These are phyloP conservation scores for Eulemur albifrons DNA, from an alignment of 2,797 vertebrate genomes.

Conservation along the genomic window DNA sequence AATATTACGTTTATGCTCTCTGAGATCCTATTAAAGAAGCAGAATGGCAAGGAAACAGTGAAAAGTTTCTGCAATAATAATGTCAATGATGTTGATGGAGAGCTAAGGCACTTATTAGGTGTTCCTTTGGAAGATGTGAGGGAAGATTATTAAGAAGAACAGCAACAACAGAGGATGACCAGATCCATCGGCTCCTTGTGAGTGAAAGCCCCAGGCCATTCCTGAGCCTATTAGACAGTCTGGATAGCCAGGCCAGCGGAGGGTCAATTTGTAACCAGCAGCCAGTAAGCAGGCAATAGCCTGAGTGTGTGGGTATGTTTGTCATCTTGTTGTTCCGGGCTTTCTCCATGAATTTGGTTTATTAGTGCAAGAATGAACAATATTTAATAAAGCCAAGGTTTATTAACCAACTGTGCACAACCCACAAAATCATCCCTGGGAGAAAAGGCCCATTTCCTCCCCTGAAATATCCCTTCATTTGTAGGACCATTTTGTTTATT, in stretches of 20 bases:
- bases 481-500: neutral
- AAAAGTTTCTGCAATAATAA: neutral
- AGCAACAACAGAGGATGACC: neutral
- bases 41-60: neutral
- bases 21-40: neutral
- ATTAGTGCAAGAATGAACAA: constrained; percentile 13
- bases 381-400: constrained; percentile 33
- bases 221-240: neutral
- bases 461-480: neutral
- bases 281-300: neutral
- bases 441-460: neutral
- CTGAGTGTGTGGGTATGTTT: neutral
- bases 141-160: constrained; percentile 32
- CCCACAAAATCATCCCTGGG: neutral
- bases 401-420: constrained; percentile 16
- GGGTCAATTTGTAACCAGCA: constrained; percentile 11
- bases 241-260: neutral
- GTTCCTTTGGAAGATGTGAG: constrained; percentile 1
- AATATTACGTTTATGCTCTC: neutral
- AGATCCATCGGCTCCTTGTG: neutral
- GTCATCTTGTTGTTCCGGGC: neutral
- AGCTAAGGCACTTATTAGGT: neutral
- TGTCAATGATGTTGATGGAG: neutral
- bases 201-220: neutral
- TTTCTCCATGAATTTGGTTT: neutral